phyloP scores from a whole-genome alignment of 1,140 invertebrate species.

The Leptoteleia sp. region DNA sequence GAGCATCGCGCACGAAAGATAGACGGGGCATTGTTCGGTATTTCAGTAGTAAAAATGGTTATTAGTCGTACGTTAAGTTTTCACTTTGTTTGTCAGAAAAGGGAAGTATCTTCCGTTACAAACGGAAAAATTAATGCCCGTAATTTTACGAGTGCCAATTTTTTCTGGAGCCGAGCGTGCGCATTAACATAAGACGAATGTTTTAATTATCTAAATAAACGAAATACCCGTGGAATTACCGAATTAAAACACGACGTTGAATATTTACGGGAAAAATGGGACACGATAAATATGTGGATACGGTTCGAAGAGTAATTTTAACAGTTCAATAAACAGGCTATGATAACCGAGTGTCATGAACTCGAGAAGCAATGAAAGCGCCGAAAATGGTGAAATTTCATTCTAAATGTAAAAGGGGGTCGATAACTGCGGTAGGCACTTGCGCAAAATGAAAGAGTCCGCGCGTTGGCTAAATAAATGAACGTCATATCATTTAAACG shows the following conservation, averaged over 20 bases:
- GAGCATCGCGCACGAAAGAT: no score
- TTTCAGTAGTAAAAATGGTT: conserved; percentile 18
- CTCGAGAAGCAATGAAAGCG: background rate
- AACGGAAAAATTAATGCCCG: no score
- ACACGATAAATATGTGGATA: background rate
- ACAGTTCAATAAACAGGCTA: conserved; percentile 13
- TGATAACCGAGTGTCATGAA: background rate
- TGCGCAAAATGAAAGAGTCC: conserved; percentile 33
- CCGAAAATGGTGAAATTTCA: conserved; percentile 29
- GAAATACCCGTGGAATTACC: background rate
- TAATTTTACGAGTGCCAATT: background rate
- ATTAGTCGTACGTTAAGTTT: conserved; percentile 19
- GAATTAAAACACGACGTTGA: conserved; percentile 1
- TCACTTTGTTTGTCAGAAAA: no score
- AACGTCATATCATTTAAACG: conserved; percentile 46
- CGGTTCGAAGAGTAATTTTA: conserved; percentile 11
- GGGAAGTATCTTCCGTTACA: no score
- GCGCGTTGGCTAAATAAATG: conserved; percentile 31
- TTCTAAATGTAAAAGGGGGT: conserved; percentile 21
- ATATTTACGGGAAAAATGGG: conserved; percentile 8
- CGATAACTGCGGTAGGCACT: conserved; percentile 14
- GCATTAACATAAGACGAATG: background rate
- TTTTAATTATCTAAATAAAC: conserved; percentile 2
- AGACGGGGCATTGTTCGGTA: background rate
- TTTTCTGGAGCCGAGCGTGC: background rate